phyloP scores from a whole-genome alignment of 2,113 vertebrate genomes.

The Sorex fumeus region DNA sequence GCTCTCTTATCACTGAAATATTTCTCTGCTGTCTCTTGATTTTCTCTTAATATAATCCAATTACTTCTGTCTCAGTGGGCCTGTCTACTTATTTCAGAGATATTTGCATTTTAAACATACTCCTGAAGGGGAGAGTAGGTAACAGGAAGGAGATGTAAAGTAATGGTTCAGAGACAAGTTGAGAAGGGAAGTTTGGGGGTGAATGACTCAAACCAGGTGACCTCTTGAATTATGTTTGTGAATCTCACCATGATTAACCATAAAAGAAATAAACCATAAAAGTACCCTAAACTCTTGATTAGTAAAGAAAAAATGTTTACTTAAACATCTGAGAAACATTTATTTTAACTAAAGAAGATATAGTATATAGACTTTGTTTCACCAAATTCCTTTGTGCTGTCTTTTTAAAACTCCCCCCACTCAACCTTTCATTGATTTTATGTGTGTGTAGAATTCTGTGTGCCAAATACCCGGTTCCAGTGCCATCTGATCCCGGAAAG shows the following conservation, averaged over 20 bases:
- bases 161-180: not conserved
- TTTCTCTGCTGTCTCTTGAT: not conserved
- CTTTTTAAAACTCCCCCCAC: slow-evolving; percentile 26
- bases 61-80: not conserved
- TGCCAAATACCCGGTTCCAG: no score
- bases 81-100: not conserved
- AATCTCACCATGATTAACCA: no score
- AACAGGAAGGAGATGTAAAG: not conserved
- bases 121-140: not conserved
- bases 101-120: slow-evolving; percentile 6
- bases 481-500: no score
- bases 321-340: not conserved
- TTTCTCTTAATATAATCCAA: not conserved
- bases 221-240: no score
- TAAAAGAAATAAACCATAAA: not conserved
- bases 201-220: no score
- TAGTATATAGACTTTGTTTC: not conserved
- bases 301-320: not conserved
- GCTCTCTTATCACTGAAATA: no score
- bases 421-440: no score
- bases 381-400: no score
- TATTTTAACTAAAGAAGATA: not conserved
- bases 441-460: no score
- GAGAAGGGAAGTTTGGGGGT: not conserved
- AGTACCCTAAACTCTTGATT: no score